Conservation (phyloP, 2,888 invertebrate genomes). For the Ophion ventricosus region DNA sequence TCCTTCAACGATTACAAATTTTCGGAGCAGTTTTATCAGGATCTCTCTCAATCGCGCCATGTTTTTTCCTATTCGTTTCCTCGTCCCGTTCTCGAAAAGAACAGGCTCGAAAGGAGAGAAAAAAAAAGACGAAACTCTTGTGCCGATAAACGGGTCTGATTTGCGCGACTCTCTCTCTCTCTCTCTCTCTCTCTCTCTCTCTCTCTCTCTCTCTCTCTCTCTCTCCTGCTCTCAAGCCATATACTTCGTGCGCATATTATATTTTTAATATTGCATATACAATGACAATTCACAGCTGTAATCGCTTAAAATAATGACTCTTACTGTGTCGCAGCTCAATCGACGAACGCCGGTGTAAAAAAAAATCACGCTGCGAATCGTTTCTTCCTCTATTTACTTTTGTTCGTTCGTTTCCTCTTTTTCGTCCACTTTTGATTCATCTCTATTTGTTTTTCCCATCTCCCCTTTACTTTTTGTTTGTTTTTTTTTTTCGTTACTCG, state of each 20-base stretch:
- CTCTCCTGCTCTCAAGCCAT: conserved; percentile 15
- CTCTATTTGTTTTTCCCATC: not conserved
- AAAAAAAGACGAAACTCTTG: not conserved
- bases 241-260: conserved; percentile 49
- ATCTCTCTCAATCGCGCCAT: not conserved
- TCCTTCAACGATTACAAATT: not conserved
- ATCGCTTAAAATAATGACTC: conserved; percentile 68
- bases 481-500: conserved; percentile 84
- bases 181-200: not conserved
- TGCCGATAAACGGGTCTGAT: conserved; percentile 43
- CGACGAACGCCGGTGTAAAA: conserved; percentile 34
- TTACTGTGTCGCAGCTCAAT: conserved; percentile 54
- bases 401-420: not conserved
- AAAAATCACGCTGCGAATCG: conserved; percentile 49
- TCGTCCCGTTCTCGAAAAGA: conserved; percentile 17
- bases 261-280: conserved; percentile 55
- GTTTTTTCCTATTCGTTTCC: not conserved
- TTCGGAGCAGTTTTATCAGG: not conserved
- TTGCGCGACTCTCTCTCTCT: conserved; percentile 33
- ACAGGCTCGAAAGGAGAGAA: not conserved
- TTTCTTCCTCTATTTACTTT: conserved; percentile 14
- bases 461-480: not conserved
- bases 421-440: conserved; percentile 34
- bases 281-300: conserved; percentile 62
- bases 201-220: not conserved